Percentiles rank a stretch among this genome's conserved stretches.
phyloP scores from a whole-genome alignment of 2,797 vertebrate genomes.

The Phataginus tetradactyla region DNA sequence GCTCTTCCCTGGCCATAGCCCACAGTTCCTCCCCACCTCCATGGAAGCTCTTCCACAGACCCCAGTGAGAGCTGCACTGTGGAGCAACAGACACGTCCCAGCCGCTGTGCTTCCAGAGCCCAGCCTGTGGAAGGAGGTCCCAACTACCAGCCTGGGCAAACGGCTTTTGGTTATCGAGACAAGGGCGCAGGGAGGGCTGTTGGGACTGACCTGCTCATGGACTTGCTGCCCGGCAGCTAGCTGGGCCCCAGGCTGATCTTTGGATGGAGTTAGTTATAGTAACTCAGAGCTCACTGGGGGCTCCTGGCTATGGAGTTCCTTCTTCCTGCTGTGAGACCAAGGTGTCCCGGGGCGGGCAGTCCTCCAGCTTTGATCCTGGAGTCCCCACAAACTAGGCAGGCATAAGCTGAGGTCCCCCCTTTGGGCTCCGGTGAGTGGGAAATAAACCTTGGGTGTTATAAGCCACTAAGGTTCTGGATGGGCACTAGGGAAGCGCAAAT shows the following conservation, averaged over 20 bases:
- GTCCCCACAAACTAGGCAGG: not conserved
- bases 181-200: not conserved
- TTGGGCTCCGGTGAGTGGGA: not conserved
- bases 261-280: too few species aligned
- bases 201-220: not conserved
- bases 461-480: not conserved
- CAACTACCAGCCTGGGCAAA: not conserved
- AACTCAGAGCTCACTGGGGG: not conserved
- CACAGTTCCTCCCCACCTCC: rapidly evolving
- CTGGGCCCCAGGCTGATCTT: not conserved
- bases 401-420: not conserved
- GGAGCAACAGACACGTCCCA: not conserved
- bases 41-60: not conserved
- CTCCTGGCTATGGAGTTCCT: not conserved
- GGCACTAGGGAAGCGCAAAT: not conserved
- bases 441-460: not conserved
- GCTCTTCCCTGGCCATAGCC: not conserved
- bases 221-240: not conserved
- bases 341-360: too few species aligned
- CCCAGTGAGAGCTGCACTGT: not conserved
- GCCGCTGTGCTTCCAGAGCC: not conserved
- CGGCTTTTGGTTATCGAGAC: not conserved
- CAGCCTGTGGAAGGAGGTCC: not conserved
- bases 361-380: not conserved
- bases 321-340: not conserved